phyloP scores from a whole-genome alignment of 64 coral and sea anemone genomes.

The Hydrozoanthus tunicans region DNA sequence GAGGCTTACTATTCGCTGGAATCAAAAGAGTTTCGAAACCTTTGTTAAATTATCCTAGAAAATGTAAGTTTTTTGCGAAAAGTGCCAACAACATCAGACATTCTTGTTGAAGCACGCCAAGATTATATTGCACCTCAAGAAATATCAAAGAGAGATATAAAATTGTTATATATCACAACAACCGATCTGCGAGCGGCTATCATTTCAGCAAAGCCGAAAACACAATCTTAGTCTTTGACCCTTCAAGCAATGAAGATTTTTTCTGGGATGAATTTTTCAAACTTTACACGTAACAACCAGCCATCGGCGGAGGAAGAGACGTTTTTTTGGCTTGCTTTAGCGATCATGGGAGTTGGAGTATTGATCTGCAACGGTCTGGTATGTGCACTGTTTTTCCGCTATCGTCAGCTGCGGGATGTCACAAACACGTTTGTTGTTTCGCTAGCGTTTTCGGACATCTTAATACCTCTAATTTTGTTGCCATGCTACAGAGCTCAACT shows the following conservation, averaged over 20 bases:
- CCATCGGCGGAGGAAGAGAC: background rate
- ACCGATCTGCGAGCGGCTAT: too few relatives aligned
- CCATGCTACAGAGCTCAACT: conserved; percentile 66
- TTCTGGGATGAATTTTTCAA: background rate
- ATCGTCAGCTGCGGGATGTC: conserved; percentile 74
- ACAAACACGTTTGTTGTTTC: conserved; percentile 95
- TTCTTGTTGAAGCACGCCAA: too few relatives aligned
- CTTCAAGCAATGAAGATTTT: background rate
- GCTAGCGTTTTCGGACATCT: conserved; percentile 79
- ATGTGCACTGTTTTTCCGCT: conserved; percentile 68
- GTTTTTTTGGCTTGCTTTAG: conserved; percentile 13
- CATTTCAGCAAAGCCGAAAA: too few relatives aligned
- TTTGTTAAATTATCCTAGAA: too few relatives aligned
- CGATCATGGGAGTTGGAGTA: conserved; percentile 68
- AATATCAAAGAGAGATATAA: too few relatives aligned
- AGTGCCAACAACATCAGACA: too few relatives aligned
- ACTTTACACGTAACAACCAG: background rate
- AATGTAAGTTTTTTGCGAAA: too few relatives aligned
- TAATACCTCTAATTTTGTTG: conserved; percentile 76
- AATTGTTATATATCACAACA: too few relatives aligned
- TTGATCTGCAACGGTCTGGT: conserved; percentile 80
- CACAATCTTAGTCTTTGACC: background rate
- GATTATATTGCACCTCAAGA: too few relatives aligned
- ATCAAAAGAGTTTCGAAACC: background rate
- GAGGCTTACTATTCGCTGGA: background rate